Base-by-base conservation (phyloP, 35 echinoderm and acorn worm genomes). In the Hemicentrotus pulcherrimus region DNA sequence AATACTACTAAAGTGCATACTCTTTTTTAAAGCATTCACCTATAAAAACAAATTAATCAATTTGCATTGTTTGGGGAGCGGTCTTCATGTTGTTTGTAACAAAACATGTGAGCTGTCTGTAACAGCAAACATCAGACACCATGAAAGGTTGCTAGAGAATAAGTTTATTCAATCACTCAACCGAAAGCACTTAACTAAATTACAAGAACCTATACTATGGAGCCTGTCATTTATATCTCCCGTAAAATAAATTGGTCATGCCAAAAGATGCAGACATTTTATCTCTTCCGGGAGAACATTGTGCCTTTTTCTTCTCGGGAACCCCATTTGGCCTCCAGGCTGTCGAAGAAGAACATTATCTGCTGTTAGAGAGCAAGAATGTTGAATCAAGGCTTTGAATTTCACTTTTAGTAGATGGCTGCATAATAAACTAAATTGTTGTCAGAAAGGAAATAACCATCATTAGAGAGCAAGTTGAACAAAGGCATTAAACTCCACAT, bases 111-210 rank as follows among this genome's bases (percentile, higher is more conserved):
- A 55, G 15, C 50, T 22, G 7, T 78, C 65, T 28, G 35, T 1
- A 78, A 8, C 7, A 22, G 19, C 65, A 78, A 28, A 78, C 22
- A 78, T n/a, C 65, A 78, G 28, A 28, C 28, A 18, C 65, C 65
- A 78, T 8, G 7, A 14, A 78, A 78, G 24, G 65, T n/a, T 28
- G 5, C 6, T 28, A 78, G 65, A 78, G 2, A 4, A 78, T n/a
- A 78, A 78, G 65, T 78, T 78, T 78, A 78, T 78, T 78, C 18
- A 28, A 78, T 78, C 65, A 78, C 65, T 78, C 65, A 78, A 78
- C 65, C 65, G 4, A 78, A 78, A 6, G 24, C 65, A 78, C 65
- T 78, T 78, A 78, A 78, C 65, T 78, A 78, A 78, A 78, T 78
- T 78, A 78, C 18, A 78, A 78, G 65, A 78, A 28, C 65, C 65